Conservation (phyloP, 2,113 vertebrate species). For the Otus sunia region DNA sequence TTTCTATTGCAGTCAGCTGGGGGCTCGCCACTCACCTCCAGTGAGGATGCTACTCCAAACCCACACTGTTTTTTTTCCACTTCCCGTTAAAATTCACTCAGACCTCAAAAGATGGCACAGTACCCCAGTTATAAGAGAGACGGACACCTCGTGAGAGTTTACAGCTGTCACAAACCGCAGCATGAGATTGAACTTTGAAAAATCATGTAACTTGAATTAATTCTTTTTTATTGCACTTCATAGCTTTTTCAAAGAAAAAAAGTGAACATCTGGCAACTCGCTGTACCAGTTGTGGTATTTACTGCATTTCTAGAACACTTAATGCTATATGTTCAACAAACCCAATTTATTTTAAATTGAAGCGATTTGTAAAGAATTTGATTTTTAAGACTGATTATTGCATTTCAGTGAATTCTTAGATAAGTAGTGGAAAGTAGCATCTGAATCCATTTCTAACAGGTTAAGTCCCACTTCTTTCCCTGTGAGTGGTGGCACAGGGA, state of each 20-base stretch:
- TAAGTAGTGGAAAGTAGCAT: background rate
- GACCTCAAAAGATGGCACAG: background rate
- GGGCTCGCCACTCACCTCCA: background rate
- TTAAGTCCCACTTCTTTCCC: background rate
- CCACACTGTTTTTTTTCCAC: background rate
- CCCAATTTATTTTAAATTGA: background rate
- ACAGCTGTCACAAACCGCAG: background rate
- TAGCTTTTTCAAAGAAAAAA: background rate
- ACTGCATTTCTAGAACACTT: background rate
- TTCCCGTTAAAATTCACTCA: background rate
- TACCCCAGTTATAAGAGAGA: background rate
- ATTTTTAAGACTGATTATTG: background rate
- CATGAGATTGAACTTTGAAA: background rate
- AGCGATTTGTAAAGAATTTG: background rate
- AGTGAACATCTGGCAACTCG: background rate
- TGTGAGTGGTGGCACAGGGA: background rate
- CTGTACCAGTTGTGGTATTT: background rate
- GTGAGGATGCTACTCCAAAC: background rate
- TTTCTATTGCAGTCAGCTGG: background rate
- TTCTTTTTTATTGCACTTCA: background rate
- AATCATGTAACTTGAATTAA: background rate
- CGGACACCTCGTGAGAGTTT: background rate
- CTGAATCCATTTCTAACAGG: background rate
- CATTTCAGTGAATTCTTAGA: background rate
- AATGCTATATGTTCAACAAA: background rate